Base-by-base conservation (phyloP, 2,888 invertebrate species). In the Beris morrisii region DNA sequence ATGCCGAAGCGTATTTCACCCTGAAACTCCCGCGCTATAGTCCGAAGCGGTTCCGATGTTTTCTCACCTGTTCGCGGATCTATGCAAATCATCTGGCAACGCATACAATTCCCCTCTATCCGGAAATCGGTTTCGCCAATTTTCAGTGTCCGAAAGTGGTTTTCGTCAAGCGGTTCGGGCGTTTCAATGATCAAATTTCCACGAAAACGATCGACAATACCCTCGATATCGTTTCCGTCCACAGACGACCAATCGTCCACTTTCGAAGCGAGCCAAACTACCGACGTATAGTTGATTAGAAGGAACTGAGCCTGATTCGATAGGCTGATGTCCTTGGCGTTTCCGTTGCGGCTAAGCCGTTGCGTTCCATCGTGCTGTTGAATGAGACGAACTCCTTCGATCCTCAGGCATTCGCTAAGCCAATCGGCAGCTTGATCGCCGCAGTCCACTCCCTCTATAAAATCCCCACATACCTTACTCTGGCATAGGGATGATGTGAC, bases 51-150 rank as follows among this genome's bases (percentile, higher is more conserved):
- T 77, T 93, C 93, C 0, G 87, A 84, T 0, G 91, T 90, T 74
- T 89, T 92, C 71, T 87, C 82, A 0, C 93, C 95, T 2, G 90
- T 92, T 53, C 84, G 82, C 81, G 95, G 97, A 80, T 97, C 90
- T 69, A 97, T 90, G 77, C 97, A 96, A 67, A 98, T 91, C 93
- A 97, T 97, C 80, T 95, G 94, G 77, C 97, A 98, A 64, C 97
- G 86, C 1, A 88, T 89, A 75, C 97, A 97, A 50, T 86, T 86
- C 0, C 92, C 93, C 72, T 88, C 87, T 61, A 88, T 87, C 88
- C 92, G 81, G 64, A 83, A 77, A 2, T 54, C 54, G 0, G 73
- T 69, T 63, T 84, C 82, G 54, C 90, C 91, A 73, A 95, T 88
- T 57, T 80, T 75, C 66, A 95, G 74, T 66, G 80, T 76, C 15